Evolutionary conservation across 2,113 vertebrate species (phyloP).

Genomic region (Mormyrus lacerda): DNA sequence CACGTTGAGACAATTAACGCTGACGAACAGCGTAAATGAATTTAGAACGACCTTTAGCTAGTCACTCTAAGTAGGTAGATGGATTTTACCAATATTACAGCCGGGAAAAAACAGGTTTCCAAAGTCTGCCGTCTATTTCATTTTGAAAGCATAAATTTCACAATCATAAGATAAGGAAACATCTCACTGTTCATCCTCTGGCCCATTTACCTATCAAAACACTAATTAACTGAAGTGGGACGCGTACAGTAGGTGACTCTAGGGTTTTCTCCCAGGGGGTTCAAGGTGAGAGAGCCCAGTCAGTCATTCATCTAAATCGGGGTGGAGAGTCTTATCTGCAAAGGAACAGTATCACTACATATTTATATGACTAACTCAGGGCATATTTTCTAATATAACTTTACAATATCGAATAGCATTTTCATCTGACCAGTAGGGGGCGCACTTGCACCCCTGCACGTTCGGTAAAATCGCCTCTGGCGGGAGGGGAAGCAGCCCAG

Average conservation of each 20-base stretch:
- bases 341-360: neutral
- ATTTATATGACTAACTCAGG: neutral
- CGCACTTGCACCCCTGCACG: neutral
- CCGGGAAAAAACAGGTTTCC: neutral
- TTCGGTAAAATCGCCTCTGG: slow-evolving; percentile 57
- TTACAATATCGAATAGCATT: neutral
- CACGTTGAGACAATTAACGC: neutral
- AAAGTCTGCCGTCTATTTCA: neutral
- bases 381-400: slow-evolving; percentile 33
- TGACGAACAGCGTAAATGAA: neutral
- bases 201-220: slow-evolving; percentile 39
- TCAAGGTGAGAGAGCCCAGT: neutral
- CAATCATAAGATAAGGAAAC: neutral
- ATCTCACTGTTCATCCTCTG: neutral
- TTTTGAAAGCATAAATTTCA: neutral
- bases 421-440: neutral
- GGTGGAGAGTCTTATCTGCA: neutral
- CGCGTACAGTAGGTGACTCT: slow-evolving; percentile 49
- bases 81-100: neutral
- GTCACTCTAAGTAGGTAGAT: neutral
- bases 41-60: neutral
- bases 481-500: slow-evolving; percentile 75
- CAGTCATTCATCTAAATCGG: neutral
- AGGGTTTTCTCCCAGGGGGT: neutral
- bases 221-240: slow-evolving; percentile 47